Conservation (phyloP, 2,888 invertebrate genomes). For the Pristionchus exspectatus region DNA sequence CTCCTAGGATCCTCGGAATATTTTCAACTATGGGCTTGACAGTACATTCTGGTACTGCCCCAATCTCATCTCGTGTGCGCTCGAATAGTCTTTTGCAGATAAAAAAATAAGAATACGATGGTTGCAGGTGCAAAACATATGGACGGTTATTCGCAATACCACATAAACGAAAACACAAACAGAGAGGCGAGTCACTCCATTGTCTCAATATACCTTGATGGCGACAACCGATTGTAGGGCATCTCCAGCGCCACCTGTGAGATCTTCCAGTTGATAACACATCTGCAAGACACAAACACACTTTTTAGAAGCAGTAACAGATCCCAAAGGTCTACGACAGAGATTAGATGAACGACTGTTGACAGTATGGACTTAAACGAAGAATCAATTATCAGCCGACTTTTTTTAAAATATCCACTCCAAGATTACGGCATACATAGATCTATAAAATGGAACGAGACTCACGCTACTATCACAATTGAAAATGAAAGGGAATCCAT, state of each 20-base stretch:
- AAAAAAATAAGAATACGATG: not conserved
- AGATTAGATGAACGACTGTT: not conserved
- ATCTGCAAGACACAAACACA: slow-evolving; percentile 21
- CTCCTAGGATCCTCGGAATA: too few species aligned
- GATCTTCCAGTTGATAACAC: slow-evolving; percentile 22
- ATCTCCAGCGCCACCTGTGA: not conserved
- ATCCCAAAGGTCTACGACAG: not conserved
- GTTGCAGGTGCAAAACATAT: not conserved
- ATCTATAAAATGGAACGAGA: not conserved
- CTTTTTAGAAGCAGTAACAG: not conserved
- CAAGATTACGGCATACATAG: not conserved
- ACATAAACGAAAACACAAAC: not conserved
- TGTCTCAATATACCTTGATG: slow-evolving; percentile 12
- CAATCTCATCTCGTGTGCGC: not conserved
- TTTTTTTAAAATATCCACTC: not conserved
- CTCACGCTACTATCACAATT: not conserved
- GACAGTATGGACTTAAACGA: not conserved
- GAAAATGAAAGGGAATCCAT: not conserved
- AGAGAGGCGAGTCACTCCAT: not conserved
- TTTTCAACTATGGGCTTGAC: too few species aligned
- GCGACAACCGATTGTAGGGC: slow-evolving; percentile 18
- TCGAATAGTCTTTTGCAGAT: not conserved
- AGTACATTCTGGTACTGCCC: too few species aligned
- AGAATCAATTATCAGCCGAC: not conserved
- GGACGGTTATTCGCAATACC: not conserved